Evolutionary conservation across 2,888 invertebrate species (phyloP).

Genomic region (Gisinianus flammeolus): DNA sequence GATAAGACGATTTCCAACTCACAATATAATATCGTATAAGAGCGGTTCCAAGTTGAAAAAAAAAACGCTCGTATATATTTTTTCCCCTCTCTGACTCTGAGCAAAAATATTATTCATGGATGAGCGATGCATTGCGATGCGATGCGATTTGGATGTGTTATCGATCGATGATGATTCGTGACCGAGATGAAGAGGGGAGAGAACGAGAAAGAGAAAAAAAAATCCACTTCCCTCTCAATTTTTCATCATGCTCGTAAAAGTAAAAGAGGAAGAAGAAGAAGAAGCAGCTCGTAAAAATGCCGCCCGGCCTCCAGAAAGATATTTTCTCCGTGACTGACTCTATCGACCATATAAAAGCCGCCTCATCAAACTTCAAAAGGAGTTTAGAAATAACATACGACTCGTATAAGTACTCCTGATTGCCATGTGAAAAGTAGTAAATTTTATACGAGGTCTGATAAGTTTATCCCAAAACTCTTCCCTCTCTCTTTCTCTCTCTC

Average conservation of each 20-base stretch:
- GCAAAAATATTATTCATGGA: constrained; percentile 7
- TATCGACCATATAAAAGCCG: constrained; percentile 10
- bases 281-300: constrained; percentile 5
- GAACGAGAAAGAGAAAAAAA: background rate
- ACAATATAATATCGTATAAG: no score
- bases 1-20: no score
- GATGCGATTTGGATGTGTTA: constrained; percentile 4
- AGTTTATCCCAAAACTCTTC: background rate
- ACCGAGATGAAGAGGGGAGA: background rate
- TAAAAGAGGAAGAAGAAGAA: background rate
- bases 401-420: constrained; percentile 5
- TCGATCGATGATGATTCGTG: constrained; percentile 24
- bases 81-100: background rate
- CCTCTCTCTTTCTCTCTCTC: constrained; percentile 3
- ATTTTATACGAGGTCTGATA: constrained; percentile 16
- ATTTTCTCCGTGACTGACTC: constrained; percentile 10
- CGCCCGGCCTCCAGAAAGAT: background rate
- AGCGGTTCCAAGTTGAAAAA: no score
- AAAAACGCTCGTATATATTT: background rate
- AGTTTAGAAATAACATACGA: constrained; percentile 11
- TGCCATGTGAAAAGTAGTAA: constrained; percentile 18
- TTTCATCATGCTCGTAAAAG: constrained; percentile 45
- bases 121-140: background rate
- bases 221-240: constrained; percentile 44
- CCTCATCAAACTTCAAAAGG: constrained; percentile 10